Percentiles rank a stretch among this genome's conserved stretches.
phyloP scores from a whole-genome alignment of 1,140 invertebrate genomes.

The Battus philenor region DNA sequence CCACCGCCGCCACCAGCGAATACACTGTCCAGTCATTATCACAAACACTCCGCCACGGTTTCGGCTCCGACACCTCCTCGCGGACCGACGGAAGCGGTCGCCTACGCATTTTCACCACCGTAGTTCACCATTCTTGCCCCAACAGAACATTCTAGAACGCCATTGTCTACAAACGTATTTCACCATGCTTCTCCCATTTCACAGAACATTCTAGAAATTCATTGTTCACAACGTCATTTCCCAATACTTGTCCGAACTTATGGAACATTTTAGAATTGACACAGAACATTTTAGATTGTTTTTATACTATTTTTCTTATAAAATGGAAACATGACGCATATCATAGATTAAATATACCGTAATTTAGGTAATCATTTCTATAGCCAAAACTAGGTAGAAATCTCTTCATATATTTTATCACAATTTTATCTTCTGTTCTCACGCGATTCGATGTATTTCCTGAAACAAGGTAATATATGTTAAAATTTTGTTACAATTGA shows the following conservation, averaged over 20 bases:
- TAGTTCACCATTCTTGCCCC: background rate
- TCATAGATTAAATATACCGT: too few species aligned
- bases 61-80: slow-evolving; percentile 47
- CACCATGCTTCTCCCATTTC: background rate
- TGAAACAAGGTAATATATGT: too few species aligned
- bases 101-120: slow-evolving; percentile 49
- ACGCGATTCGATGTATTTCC: too few species aligned
- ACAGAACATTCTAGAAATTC: background rate
- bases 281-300: too few species aligned
- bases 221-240: background rate
- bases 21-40: slow-evolving; percentile 73
- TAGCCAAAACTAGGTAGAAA: too few species aligned
- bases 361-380: too few species aligned
- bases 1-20: slow-evolving; percentile 79
- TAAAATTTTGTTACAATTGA: too few species aligned
- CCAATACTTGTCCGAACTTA: background rate
- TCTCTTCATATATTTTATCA: too few species aligned
- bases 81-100: slow-evolving; percentile 60
- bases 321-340: too few species aligned
- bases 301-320: too few species aligned
- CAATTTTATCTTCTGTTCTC: too few species aligned
- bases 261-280: background rate
- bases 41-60: slow-evolving; percentile 45
- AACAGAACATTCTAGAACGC: background rate
- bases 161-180: background rate